phyloP scores from a whole-genome alignment of 1,140 invertebrate species.

The Drosophila tropicalis region DNA sequence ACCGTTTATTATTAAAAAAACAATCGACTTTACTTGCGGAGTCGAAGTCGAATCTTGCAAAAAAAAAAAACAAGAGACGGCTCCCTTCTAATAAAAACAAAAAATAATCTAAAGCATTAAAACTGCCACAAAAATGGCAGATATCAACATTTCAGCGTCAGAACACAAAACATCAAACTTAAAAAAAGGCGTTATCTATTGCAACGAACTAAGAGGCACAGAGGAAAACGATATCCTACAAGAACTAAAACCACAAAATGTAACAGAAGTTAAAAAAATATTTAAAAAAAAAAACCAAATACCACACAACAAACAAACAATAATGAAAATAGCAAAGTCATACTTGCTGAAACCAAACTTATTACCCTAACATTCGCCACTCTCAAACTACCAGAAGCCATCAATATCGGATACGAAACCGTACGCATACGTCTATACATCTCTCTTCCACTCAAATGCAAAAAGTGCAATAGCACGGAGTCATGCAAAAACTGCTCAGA shows the following conservation, averaged over 20 bases:
- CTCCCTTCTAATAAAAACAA: constrained; percentile 1
- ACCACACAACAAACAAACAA: not conserved
- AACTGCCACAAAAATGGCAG: not conserved
- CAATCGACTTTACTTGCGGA: too few species aligned
- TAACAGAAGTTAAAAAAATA: constrained; percentile 11
- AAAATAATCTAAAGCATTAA: not conserved
- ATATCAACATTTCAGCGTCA: not conserved
- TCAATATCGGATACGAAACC: constrained; percentile 3
- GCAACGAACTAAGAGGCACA: not conserved
- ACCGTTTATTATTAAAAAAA: constrained; percentile 5
- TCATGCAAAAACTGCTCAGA: not conserved
- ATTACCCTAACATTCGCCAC: too few species aligned
- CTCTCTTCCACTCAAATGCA: constrained; percentile 16
- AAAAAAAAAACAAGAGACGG: constrained; percentile 1
- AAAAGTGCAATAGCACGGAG: constrained; percentile 8
- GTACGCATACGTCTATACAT: not conserved
- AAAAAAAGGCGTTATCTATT: not conserved
- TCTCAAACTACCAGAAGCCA: not conserved
- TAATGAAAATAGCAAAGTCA: not conserved
- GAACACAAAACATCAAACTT: not conserved
- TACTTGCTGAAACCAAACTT: not conserved
- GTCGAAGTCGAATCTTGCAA: constrained; percentile 7
- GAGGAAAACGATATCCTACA: constrained; percentile 4
- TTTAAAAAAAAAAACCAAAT: not conserved
- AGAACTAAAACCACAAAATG: constrained; percentile 11